Conservation (phyloP, 2,113 vertebrate genomes). For the Lagopus muta region DNA sequence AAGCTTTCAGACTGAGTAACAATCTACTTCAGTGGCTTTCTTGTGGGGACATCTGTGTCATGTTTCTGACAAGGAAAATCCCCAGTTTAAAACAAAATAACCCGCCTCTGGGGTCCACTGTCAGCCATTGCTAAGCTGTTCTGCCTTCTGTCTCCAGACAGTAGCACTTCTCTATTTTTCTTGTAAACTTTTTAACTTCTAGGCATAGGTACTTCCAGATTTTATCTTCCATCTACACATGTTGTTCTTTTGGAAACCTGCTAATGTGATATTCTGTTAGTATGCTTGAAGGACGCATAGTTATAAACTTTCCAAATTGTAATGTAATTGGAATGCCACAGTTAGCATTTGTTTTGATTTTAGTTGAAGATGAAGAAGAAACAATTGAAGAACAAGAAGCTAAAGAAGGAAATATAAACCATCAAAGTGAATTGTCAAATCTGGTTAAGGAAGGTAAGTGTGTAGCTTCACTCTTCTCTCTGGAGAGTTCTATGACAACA, state of each 20-base stretch:
- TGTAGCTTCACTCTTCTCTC: neutral
- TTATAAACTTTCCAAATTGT: neutral
- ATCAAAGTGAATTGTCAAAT: constrained; percentile 86
- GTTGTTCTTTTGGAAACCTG: neutral
- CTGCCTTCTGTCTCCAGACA: neutral
- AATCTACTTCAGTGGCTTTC: neutral
- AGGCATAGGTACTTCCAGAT: neutral
- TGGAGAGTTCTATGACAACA: neutral
- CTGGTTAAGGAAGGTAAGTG: constrained; percentile 74
- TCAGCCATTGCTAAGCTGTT: neutral
- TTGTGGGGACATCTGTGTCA: no score
- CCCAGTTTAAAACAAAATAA: neutral
- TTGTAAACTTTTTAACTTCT: neutral
- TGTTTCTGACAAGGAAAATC: neutral
- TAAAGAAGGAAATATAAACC: constrained; percentile 84
- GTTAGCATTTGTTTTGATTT: constrained; percentile 31
- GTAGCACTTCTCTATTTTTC: neutral
- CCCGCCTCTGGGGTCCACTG: neutral
- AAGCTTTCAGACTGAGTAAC: neutral
- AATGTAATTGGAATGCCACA: neutral
- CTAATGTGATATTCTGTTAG: neutral
- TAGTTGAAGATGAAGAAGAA: constrained; percentile 88
- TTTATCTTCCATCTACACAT: neutral
- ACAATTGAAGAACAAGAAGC: constrained; percentile 92
- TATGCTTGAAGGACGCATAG: neutral